Evolutionary conservation across 2,888 invertebrate genomes (phyloP).

Genomic region (Sesia bembeciformis): DNA sequence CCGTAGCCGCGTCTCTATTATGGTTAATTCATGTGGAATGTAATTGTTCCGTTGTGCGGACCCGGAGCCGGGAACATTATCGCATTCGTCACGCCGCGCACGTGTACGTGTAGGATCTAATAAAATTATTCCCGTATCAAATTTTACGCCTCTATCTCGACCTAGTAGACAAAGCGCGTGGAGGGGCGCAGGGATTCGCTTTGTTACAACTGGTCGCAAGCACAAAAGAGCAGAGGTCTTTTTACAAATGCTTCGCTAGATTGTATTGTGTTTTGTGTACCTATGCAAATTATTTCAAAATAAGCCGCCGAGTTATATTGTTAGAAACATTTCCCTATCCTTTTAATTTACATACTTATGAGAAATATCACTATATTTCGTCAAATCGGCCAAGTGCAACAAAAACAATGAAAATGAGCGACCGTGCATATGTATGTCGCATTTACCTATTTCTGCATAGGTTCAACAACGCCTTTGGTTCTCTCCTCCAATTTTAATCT

Average conservation of each 20-base stretch:
- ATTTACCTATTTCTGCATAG: too few species aligned
- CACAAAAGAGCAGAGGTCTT: neutral
- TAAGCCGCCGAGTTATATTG: too few species aligned
- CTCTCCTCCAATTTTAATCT: too few species aligned
- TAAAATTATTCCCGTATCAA: constrained; percentile 74
- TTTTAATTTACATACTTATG: too few species aligned
- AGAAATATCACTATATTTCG: too few species aligned
- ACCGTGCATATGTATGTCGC: too few species aligned
- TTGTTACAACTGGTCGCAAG: constrained; percentile 63
- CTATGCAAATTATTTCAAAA: neutral
- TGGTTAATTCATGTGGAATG: constrained; percentile 68
- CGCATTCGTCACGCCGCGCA: constrained; percentile 71
- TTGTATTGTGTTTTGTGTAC: constrained; percentile 39
- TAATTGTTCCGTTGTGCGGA: constrained; percentile 57
- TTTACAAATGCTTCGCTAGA: neutral
- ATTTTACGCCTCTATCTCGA: constrained; percentile 72
- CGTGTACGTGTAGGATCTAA: constrained; percentile 66
- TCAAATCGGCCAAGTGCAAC: too few species aligned
- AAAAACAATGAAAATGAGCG: too few species aligned
- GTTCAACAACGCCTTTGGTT: too few species aligned
- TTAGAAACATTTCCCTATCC: too few species aligned
- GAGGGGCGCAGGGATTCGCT: constrained; percentile 58
- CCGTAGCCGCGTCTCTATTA: constrained; percentile 53
- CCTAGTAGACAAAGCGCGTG: constrained; percentile 62
- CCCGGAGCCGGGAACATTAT: constrained; percentile 39